These are phyloP conservation scores for Porites cylindrica DNA, from an alignment of 92 coral and sea anemone species.

Conservation along the genomic window DNA sequence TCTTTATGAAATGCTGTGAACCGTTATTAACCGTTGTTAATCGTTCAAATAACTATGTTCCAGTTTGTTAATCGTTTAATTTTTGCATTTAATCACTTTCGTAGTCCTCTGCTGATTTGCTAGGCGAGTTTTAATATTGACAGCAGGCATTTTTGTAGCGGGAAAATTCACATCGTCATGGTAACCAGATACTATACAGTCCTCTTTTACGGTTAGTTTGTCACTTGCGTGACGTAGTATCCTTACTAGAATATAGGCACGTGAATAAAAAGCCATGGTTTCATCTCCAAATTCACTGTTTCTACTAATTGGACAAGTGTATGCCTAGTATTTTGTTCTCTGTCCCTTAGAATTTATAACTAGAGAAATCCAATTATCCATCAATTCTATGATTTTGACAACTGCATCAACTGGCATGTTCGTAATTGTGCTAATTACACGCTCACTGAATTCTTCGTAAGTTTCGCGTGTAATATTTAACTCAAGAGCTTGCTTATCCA, in stretches of 20 bases:
- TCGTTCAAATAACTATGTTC: neutral
- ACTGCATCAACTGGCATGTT: slow-evolving; percentile 10
- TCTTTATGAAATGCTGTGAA: neutral
- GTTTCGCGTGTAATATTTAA: slow-evolving; percentile 15
- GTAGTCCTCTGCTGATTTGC: no score
- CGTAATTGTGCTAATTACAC: neutral
- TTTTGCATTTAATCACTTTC: neutral
- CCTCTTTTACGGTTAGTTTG: neutral
- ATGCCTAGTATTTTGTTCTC: slow-evolving; percentile 19
- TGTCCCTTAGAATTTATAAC: slow-evolving; percentile 14
- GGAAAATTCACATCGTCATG: no score
- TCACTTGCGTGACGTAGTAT: slow-evolving; percentile 11
- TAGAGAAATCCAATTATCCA: neutral
- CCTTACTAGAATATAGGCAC: no score
- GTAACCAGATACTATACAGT: neutral
- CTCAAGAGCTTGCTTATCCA: slow-evolving; percentile 1
- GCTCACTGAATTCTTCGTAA: slow-evolving; percentile 10
- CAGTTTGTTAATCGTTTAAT: neutral
- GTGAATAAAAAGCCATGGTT: slow-evolving; percentile 12
- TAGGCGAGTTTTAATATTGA: no score
- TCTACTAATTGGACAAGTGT: neutral
- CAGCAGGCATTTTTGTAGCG: no score
- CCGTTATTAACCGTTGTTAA: neutral
- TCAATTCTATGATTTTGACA: slow-evolving; percentile 2
- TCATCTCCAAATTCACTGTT: slow-evolving; percentile 5